Percentiles rank a stretch among this genome's conserved stretches.
phyloP scores from a whole-genome alignment of 2,797 vertebrate species.

The Melanogrammus aeglefinus region DNA sequence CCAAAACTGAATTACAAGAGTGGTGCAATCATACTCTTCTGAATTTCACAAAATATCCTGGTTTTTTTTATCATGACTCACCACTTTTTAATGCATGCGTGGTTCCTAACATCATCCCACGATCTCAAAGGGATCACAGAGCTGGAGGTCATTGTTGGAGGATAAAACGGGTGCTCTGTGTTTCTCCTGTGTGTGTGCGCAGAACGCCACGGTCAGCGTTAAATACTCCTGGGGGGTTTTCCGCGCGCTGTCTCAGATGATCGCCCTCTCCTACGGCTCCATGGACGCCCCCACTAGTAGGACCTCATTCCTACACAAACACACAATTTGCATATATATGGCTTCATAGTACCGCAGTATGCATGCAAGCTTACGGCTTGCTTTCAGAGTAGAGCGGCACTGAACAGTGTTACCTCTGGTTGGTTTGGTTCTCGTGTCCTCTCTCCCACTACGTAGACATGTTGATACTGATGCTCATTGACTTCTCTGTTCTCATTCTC shows the following conservation, averaged over 20 bases:
- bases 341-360: not conserved
- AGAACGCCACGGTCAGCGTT: conserved; percentile 75
- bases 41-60: not conserved
- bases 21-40: not conserved
- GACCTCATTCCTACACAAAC: conserved; percentile 13
- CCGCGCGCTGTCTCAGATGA: conserved; percentile 78
- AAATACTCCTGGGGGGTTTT: conserved; percentile 80
- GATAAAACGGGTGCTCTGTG: not conserved
- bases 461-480: conserved; percentile 80
- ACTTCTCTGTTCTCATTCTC: not conserved
- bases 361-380: not conserved
- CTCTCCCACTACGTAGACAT: conserved; percentile 69
- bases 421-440: conserved; percentile 18
- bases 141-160: not conserved
- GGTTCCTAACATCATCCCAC: not conserved
- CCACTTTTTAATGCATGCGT: not conserved
- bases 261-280: conserved; percentile 76
- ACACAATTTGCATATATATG: not conserved
- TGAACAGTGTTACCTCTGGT: not conserved
- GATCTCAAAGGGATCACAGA: not conserved
- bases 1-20: not conserved
- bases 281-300: conserved; percentile 77
- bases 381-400: not conserved
- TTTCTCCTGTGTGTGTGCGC: conserved; percentile 23
- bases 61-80: not conserved